These are phyloP conservation scores for Thunnus thynnus DNA, from an alignment of 2,113 vertebrate species.

Conservation along the genomic window DNA sequence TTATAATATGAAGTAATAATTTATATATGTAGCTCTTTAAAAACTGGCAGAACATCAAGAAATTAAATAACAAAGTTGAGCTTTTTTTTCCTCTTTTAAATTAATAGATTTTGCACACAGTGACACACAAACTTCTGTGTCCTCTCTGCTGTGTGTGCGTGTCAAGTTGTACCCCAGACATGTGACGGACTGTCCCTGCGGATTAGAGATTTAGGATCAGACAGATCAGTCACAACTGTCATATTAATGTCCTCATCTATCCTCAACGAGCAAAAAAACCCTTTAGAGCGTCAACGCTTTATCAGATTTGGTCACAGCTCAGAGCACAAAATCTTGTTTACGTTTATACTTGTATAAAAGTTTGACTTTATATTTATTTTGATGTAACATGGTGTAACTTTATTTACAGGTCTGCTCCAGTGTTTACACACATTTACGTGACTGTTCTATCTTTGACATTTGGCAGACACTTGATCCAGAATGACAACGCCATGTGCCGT, in stretches of 20 bases:
- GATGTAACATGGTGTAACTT: background rate
- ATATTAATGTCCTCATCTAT: constrained; percentile 45
- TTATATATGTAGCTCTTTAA: background rate
- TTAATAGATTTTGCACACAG: background rate
- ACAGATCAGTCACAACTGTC: constrained; percentile 66
- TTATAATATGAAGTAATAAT: background rate
- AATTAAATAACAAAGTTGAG: background rate
- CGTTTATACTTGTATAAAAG: too few relatives aligned
- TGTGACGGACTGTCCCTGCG: constrained; percentile 50
- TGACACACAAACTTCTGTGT: background rate
- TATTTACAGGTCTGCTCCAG: too few relatives aligned
- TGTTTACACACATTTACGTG: background rate
- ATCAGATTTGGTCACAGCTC: background rate
- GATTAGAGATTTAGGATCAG: constrained; percentile 73
- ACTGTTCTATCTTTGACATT: background rate
- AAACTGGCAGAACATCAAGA: background rate
- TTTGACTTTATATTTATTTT: too few relatives aligned
- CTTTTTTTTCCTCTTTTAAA: background rate
- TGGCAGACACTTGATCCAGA: too few relatives aligned
- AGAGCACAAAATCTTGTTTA: background rate
- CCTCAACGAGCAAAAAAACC: background rate
- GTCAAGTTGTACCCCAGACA: constrained; percentile 47
- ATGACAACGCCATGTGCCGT: too few relatives aligned
- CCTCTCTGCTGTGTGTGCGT: background rate
- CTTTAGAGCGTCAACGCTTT: background rate